Evolutionary conservation across 2,797 vertebrate species (phyloP).

Genomic region (Phataginus tetradactyla): DNA sequence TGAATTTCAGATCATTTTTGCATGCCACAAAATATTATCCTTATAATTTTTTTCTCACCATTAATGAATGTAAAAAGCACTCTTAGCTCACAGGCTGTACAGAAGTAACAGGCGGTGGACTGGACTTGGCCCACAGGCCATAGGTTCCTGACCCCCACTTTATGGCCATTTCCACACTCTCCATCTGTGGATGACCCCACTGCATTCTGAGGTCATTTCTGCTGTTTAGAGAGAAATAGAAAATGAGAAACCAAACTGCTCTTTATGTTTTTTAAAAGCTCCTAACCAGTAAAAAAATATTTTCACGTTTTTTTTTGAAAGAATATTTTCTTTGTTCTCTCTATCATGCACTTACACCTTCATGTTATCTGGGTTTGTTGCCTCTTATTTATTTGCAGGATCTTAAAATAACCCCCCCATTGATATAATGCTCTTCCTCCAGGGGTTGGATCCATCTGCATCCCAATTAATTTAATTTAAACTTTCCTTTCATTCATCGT

Average conservation of each 20-base stretch:
- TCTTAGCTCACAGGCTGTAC: neutral
- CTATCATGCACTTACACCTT: neutral
- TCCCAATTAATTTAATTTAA: slow-evolving; percentile 25
- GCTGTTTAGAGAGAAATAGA: neutral
- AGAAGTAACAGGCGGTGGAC: neutral
- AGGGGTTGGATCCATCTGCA: neutral
- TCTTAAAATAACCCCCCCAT: neutral
- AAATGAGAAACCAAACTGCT: slow-evolving; percentile 36
- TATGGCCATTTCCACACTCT: neutral
- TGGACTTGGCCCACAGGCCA: neutral
- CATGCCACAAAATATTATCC: neutral
- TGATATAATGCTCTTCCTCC: neutral
- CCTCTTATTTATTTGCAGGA: slow-evolving; percentile 16
- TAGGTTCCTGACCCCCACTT: neutral
- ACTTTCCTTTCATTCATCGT: neutral
- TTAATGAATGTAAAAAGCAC: neutral
- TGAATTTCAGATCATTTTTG: slow-evolving; percentile 19
- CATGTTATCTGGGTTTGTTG: neutral
- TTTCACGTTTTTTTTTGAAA: neutral
- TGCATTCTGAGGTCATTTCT: neutral
- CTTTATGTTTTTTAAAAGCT: neutral
- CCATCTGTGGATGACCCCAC: neutral
- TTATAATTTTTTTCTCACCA: neutral
- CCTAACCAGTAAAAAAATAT: slow-evolving; percentile 16
- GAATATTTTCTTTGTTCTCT: slow-evolving; percentile 25